phyloP scores from a whole-genome alignment of 2,888 invertebrate species.

The Lottia scabra region DNA sequence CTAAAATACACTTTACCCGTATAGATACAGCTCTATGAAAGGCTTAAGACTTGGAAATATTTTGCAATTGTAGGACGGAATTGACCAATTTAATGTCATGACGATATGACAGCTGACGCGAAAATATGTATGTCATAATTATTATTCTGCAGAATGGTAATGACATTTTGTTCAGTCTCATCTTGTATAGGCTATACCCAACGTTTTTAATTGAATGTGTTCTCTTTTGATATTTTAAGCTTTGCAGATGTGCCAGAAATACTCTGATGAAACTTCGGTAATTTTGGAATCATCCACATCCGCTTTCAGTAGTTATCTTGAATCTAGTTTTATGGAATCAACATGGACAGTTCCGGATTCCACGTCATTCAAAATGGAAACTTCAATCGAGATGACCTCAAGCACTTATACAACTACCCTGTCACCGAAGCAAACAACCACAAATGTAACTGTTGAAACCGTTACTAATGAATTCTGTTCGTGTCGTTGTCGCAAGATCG shows the following conservation, averaged over 20 bases:
- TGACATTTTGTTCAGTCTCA: no score
- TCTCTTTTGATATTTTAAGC: not conserved
- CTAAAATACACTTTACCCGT: no score
- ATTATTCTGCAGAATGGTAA: no score
- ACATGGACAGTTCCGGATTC: not conserved
- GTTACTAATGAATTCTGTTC: not conserved
- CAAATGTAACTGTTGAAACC: not conserved
- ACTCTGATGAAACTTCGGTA: not conserved
- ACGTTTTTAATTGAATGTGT: not conserved
- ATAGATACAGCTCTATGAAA: no score
- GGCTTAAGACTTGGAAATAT: no score
- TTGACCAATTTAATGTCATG: no score
- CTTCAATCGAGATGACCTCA: not conserved
- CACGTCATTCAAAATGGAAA: not conserved
- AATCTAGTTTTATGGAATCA: not conserved
- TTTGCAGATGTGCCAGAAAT: not conserved
- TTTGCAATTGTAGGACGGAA: no score
- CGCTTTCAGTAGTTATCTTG: not conserved
- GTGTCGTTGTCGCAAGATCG: not conserved
- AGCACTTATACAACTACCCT: not conserved
- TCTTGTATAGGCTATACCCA: no score
- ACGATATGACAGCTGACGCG: no score
- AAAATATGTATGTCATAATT: no score
- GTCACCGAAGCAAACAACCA: not conserved
- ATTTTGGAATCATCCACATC: not conserved